Evolutionary conservation across 2,888 invertebrate genomes (phyloP).

Genomic region (Drosophila vallismaia): DNA sequence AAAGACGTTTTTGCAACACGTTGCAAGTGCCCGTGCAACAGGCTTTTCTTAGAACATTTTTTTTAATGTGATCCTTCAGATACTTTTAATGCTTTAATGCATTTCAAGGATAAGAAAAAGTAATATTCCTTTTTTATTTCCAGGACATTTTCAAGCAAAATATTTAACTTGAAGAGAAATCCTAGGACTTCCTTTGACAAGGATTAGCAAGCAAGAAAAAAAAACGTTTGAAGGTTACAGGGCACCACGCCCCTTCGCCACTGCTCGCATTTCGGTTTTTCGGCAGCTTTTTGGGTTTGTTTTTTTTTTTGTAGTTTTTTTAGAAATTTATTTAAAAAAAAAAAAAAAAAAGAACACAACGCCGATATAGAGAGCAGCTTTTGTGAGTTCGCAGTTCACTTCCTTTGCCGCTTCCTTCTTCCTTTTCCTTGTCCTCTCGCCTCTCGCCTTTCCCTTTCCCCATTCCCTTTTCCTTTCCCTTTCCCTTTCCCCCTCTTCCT

Average conservation of each 20-base stretch:
- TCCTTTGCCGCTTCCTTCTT: constrained; percentile 79
- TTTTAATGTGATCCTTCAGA: too few relatives aligned
- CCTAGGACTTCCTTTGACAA: not conserved
- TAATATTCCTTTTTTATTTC: too few relatives aligned
- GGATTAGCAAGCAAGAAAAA: not conserved
- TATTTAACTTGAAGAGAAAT: not conserved
- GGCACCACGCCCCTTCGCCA: not conserved
- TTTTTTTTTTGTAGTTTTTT: constrained; percentile 37
- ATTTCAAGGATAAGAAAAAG: too few relatives aligned
- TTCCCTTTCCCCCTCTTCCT: constrained; percentile 73
- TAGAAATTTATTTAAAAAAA: constrained; percentile 20
- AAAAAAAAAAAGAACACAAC: constrained; percentile 1
- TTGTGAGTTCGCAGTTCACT: constrained; percentile 61
- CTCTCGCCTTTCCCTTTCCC: constrained; percentile 52
- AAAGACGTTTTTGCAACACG: not conserved
- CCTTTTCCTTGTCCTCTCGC: constrained; percentile 49
- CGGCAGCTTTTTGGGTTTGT: constrained; percentile 44
- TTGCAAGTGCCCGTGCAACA: constrained; percentile 3
- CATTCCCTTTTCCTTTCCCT: constrained; percentile 77
- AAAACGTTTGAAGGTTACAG: constrained; percentile 12
- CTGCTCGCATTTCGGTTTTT: constrained; percentile 38
- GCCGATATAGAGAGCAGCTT: constrained; percentile 23
- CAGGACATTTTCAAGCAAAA: not conserved
- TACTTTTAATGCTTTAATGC: too few relatives aligned
- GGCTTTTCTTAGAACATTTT: not conserved